A percentile compares a stretch with the other conserved stretches of the same genome.
Conservation (phyloP, 92 coral and sea anemone species). For the Parazoanthus darwini region DNA sequence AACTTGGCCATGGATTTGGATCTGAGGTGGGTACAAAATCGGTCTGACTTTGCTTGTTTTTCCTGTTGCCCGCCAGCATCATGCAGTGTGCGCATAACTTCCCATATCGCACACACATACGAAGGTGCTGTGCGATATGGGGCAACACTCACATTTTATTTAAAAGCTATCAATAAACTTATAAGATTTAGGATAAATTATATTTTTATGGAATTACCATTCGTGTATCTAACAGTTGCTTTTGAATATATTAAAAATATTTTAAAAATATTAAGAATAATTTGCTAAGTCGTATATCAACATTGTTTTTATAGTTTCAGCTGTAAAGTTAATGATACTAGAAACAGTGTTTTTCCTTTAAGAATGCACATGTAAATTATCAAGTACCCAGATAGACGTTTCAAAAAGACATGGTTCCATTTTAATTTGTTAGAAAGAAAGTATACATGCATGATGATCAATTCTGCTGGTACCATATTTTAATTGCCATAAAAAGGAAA, state of each 20-base stretch:
- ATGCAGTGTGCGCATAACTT: background rate
- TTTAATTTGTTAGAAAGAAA: no score
- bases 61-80: background rate
- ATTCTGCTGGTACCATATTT: no score
- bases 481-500: no score
- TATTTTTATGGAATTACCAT: background rate
- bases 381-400: no score
- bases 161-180: no score
- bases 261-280: no score
- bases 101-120: no score
- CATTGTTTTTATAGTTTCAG: background rate
- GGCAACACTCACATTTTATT: background rate
- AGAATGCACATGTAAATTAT: no score
- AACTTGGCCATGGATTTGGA: slow-evolving; percentile 98
- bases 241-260: no score
- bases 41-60: background rate
- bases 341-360: background rate
- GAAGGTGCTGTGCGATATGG: no score
- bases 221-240: background rate
- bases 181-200: background rate
- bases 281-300: background rate
- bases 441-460: no score
- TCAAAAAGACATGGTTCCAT: no score
- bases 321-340: background rate
- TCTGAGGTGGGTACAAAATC: slow-evolving; percentile 61